Conservation (phyloP, 2,888 invertebrate species). For the Cephus runcator region DNA sequence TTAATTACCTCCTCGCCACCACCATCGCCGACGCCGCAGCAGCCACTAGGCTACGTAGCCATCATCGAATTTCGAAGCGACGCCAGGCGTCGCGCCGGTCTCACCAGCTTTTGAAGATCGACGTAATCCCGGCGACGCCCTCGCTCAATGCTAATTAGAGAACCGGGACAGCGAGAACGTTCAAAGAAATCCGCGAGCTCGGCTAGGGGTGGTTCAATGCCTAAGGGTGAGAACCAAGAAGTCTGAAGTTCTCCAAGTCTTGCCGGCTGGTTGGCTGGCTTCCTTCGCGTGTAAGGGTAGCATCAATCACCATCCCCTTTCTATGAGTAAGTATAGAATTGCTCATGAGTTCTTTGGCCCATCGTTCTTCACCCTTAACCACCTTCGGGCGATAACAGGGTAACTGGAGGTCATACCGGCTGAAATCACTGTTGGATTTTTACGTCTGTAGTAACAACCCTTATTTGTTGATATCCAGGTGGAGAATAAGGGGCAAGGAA, state of each 20-base stretch:
- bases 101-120: neutral
- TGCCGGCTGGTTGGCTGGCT: neutral
- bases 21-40: neutral
- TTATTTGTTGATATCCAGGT: neutral
- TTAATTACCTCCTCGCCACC: constrained; percentile 49
- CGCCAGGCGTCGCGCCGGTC: neutral
- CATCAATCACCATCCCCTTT: constrained; percentile 56
- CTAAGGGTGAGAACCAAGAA: neutral
- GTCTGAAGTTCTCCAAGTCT: neutral
- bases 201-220: neutral
- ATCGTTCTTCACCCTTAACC: constrained; percentile 54
- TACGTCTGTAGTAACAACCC: neutral
- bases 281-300: constrained; percentile 51
- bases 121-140: neutral
- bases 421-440: neutral
- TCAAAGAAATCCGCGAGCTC: neutral
- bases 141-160: neutral
- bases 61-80: neutral
- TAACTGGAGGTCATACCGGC: constrained; percentile 13
- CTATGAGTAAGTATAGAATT: constrained; percentile 32
- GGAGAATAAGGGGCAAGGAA: neutral
- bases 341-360: constrained; percentile 50
- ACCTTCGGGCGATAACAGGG: constrained; percentile 46
- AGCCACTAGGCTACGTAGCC: neutral
- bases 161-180: neutral